Evolutionary conservation across 2,113 vertebrate genomes (phyloP).

Genomic region (Lepidothrix coronata): DNA sequence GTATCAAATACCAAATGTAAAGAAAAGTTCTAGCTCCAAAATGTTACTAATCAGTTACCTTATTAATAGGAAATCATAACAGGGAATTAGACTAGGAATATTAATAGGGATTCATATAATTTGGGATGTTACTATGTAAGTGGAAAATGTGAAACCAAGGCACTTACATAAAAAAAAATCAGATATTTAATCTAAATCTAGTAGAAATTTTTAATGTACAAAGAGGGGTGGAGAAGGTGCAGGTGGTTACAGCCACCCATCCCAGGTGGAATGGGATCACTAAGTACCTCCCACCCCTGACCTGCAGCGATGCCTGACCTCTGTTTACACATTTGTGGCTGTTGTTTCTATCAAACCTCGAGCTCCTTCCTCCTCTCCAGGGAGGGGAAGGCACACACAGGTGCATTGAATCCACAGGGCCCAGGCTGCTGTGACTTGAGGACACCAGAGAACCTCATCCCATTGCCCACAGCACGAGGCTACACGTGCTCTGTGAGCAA

Average conservation of each 20-base stretch:
- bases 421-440: accelerated
- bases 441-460: accelerated
- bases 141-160: not conserved
- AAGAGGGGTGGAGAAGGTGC: not conserved
- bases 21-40: not conserved
- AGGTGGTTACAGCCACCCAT: not conserved
- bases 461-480: accelerated
- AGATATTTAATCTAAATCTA: not conserved
- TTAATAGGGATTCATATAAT: not conserved
- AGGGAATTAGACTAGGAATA: not conserved
- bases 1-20: not conserved
- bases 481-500: accelerated
- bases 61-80: not conserved
- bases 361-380: not conserved
- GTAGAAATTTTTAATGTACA: not conserved
- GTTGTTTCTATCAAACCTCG: accelerated
- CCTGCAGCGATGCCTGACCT: not conserved
- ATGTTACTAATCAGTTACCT: not conserved
- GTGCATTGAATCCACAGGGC: accelerated
- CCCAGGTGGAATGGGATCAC: not conserved
- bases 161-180: accelerated
- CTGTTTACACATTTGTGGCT: accelerated
- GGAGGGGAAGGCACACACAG: not conserved
- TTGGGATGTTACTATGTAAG: not conserved
- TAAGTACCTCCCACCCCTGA: not conserved